Conservation (phyloP, 2,888 invertebrate genomes). For the Synergus laeviventris region DNA sequence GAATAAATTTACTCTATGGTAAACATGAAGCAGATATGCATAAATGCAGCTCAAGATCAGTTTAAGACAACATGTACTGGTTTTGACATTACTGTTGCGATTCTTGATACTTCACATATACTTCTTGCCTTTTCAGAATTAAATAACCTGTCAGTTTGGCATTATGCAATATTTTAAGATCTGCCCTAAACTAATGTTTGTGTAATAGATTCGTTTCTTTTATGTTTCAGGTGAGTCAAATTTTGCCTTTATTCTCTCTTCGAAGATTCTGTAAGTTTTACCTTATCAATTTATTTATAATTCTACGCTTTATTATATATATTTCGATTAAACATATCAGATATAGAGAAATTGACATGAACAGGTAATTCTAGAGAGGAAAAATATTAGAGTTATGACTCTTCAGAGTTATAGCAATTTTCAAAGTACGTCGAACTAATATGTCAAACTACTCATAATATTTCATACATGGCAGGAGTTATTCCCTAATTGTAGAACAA, state of each 20-base stretch:
- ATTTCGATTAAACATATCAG: too few relatives aligned
- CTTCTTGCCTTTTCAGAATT: slow-evolving; percentile 8
- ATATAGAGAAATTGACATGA: too few relatives aligned
- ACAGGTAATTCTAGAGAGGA: background rate
- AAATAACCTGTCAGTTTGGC: background rate
- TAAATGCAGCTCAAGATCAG: slow-evolving; percentile 30
- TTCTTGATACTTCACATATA: background rate
- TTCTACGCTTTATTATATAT: background rate
- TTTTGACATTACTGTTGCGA: slow-evolving; percentile 33
- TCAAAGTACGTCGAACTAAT: slow-evolving; percentile 3
- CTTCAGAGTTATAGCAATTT: background rate
- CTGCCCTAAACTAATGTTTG: background rate
- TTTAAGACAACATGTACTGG: slow-evolving; percentile 6
- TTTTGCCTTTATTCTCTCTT: background rate
- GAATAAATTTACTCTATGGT: slow-evolving; percentile 20
- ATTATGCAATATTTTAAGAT: background rate
- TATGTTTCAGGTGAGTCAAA: slow-evolving; percentile 29
- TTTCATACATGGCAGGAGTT: slow-evolving; percentile 6
- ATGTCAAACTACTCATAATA: slow-evolving; percentile 26
- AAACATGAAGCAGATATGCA: slow-evolving; percentile 21
- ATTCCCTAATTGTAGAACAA: slow-evolving; percentile 25
- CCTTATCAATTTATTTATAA: background rate
- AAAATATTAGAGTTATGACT: background rate
- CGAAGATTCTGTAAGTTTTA: background rate
- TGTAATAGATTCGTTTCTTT: background rate